Percentiles rank a stretch among this genome's conserved stretches.
phyloP scores from a whole-genome alignment of 2,797 vertebrate genomes.

The Neosilurus mollespiculum region DNA sequence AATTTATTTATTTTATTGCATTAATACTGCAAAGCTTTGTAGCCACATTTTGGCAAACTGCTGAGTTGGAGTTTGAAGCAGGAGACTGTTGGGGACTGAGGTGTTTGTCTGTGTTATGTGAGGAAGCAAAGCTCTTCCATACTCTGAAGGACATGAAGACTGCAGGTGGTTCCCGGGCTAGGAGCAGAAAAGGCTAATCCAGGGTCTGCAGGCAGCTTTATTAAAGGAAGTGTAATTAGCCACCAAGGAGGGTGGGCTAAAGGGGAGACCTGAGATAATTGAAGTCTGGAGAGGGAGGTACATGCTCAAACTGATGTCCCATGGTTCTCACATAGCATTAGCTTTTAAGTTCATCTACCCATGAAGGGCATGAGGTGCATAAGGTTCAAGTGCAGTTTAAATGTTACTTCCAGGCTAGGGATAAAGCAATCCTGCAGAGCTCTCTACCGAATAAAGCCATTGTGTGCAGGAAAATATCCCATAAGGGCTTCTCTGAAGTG shows the following conservation, averaged over 20 bases:
- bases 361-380: constrained; percentile 58
- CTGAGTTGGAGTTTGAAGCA: constrained; percentile 7
- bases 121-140: constrained; percentile 16
- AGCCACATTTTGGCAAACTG: constrained; percentile 4
- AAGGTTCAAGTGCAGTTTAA: constrained; percentile 73
- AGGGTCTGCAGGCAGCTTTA: constrained; percentile 72
- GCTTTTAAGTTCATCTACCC: constrained; percentile 71
- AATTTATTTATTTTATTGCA: constrained; percentile 53
- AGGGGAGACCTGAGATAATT: constrained; percentile 75
- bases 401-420: constrained; percentile 67
- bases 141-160: constrained; percentile 67
- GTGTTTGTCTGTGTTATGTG: constrained; percentile 13
- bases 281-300: constrained; percentile 72
- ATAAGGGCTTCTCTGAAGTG: constrained; percentile 7
- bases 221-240: constrained; percentile 78
- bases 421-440: constrained; percentile 20
- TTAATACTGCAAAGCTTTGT: constrained; percentile 19
- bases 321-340: constrained; percentile 67
- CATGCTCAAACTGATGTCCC: constrained; percentile 65
- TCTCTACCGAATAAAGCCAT: constrained; percentile 17
- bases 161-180: constrained; percentile 67
- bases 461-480: constrained; percentile 11
- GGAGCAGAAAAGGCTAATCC: constrained; percentile 70
- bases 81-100: neutral
- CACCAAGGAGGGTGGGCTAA: constrained; percentile 69